These are phyloP conservation scores for Pelmatolapia mariae DNA, from an alignment of 2,113 vertebrate genomes.

Conservation along the genomic window DNA sequence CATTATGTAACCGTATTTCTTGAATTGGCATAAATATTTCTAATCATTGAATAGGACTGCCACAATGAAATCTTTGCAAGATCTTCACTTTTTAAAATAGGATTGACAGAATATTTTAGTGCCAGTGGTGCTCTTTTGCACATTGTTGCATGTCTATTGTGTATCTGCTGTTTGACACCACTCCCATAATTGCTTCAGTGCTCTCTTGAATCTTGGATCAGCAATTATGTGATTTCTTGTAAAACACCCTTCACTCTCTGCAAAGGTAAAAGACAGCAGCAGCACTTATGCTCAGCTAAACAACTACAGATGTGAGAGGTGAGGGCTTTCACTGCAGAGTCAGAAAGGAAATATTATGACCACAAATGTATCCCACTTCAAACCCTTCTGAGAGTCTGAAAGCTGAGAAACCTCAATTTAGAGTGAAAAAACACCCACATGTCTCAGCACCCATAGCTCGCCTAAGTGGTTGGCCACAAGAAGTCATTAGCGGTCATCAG, in stretches of 20 bases:
- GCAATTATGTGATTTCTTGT: neutral
- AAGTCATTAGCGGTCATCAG: constrained; percentile 30
- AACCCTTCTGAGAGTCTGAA: constrained; percentile 31
- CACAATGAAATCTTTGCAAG: neutral
- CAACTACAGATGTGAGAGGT: constrained; percentile 11
- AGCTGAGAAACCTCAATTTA: neutral
- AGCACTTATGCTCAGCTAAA: neutral
- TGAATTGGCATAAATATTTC: neutral
- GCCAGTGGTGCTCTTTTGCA: neutral
- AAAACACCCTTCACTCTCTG: neutral
- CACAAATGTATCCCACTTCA: constrained; percentile 16
- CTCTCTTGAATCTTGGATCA: neutral
- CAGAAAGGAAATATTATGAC: constrained; percentile 43
- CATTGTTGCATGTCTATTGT: neutral
- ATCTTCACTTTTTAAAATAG: neutral
- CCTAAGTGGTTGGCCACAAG: constrained; percentile 2
- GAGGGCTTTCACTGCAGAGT: constrained; percentile 3
- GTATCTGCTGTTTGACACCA: neutral
- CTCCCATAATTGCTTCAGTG: neutral
- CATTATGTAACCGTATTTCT: neutral
- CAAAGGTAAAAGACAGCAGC: neutral
- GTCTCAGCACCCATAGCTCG: neutral
- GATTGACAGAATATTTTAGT: neutral
- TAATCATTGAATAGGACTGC: neutral
- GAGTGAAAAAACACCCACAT: constrained; percentile 1